Evolutionary conservation across 2,797 vertebrate genomes (phyloP).

Genomic region (Enteromius trimaculatus): DNA sequence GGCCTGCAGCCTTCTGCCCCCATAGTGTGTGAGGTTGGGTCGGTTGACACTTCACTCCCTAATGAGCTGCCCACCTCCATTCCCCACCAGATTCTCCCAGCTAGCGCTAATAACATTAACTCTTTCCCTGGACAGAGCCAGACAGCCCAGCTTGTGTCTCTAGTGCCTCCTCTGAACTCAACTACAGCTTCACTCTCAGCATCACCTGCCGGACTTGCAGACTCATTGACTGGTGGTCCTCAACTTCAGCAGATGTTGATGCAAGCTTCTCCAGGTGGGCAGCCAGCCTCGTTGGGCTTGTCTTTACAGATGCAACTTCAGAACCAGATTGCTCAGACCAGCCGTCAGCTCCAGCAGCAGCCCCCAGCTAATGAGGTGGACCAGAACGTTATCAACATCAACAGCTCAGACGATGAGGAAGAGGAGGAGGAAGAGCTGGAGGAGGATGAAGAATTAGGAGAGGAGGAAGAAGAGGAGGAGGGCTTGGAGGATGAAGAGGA

Average conservation of each 20-base stretch:
- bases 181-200: slow-evolving; percentile 61
- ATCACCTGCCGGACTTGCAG: slow-evolving; percentile 62
- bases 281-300: slow-evolving; percentile 59
- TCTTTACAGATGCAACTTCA: slow-evolving; percentile 64
- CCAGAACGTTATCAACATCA: slow-evolving; percentile 87
- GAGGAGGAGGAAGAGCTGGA: slow-evolving; percentile 83
- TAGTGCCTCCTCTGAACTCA: slow-evolving; percentile 73
- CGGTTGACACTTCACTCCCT: slow-evolving; percentile 65
- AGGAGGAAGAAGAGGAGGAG: slow-evolving; percentile 76
- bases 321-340: slow-evolving; percentile 60
- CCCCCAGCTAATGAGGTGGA: slow-evolving; percentile 70
- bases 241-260: slow-evolving; percentile 82
- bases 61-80: slow-evolving; percentile 68
- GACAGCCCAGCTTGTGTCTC: slow-evolving; percentile 76
- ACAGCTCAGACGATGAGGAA: slow-evolving; percentile 88
- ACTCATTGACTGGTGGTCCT: slow-evolving; percentile 62
- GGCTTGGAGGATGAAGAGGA: slow-evolving; percentile 80
- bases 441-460: slow-evolving; percentile 78
- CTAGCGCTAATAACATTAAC: slow-evolving; percentile 65
- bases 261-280: slow-evolving; percentile 66
- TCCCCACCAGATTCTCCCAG: slow-evolving; percentile 56
- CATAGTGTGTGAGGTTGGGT: slow-evolving; percentile 62
- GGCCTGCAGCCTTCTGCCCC: slow-evolving; percentile 43
- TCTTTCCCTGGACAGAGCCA: slow-evolving; percentile 71
- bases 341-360: slow-evolving; percentile 69